Percentiles rank a stretch among this genome's conserved stretches.
Conservation (phyloP, 2,888 invertebrate genomes). For the Megastigmus dorsalis region DNA sequence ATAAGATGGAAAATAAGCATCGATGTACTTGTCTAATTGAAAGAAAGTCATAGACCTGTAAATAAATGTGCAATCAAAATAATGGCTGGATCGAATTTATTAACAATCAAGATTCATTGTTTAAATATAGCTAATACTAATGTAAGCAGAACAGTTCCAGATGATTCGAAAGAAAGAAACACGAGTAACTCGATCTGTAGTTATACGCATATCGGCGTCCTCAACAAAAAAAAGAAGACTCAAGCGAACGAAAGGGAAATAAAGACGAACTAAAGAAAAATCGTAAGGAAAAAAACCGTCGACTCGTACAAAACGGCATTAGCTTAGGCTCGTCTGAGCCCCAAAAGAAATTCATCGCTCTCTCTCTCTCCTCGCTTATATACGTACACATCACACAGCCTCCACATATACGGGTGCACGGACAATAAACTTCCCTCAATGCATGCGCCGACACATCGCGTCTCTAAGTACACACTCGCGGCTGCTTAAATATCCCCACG, state of each 20-base stretch:
- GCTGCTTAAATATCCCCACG: constrained; percentile 32
- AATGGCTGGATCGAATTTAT: too few species aligned
- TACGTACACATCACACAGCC: too few species aligned
- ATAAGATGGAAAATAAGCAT: too few species aligned
- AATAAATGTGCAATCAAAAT: too few species aligned
- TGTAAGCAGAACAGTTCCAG: neutral
- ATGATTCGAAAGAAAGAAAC: constrained; percentile 1
- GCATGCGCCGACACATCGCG: constrained; percentile 23
- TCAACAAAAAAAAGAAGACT: neutral
- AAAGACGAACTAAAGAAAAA: neutral
- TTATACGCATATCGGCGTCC: neutral
- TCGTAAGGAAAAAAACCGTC: constrained; percentile 23
- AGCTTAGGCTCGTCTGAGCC: neutral
- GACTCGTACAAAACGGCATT: constrained; percentile 33
- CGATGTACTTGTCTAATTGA: too few species aligned
- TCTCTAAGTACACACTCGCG: constrained; percentile 34
- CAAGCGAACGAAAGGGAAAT: neutral
- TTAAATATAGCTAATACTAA: neutral
- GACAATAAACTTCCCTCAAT: neutral
- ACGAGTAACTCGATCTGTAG: constrained; percentile 2
- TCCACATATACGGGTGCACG: neutral
- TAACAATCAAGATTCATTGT: too few species aligned
- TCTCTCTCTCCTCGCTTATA: neutral
- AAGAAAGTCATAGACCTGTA: too few species aligned
- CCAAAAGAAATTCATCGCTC: neutral